Base-by-base conservation (phyloP, 2,113 vertebrate genomes). In the Ammodytes dubius region DNA sequence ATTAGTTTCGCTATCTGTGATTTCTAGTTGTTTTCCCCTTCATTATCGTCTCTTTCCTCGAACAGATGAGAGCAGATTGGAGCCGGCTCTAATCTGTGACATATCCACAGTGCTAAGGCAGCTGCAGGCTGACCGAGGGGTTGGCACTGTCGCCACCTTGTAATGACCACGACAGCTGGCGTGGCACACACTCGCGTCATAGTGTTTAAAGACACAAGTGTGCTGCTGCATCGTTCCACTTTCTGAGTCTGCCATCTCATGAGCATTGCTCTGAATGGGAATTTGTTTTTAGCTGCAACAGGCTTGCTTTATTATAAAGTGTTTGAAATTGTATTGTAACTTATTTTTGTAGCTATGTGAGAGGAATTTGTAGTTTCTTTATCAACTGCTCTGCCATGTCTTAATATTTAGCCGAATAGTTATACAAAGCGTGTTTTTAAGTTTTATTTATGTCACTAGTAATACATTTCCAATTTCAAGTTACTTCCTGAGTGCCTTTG, bases 1-100 rank as follows among this genome's bases (percentile, higher is more conserved):
- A 92, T 90, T 91, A 88, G 72, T 88, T 43, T 59, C 8, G 61
- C 73, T 53, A 46, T 88, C 84, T 81, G 82, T 77, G 68, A 89
- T 84, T 27, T 74, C 74, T 52, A 61, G 78, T 57, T 71, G 80
- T 88, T 74, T 82, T 79, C 85, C 72, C 78, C 74, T 79, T 80
- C 86, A 84, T 91, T 81, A 77, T 64, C 81, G 63, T 85, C 80
- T 65, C 65, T 91, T 86, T 91, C 86, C 89, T 88, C 70, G 61
- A 87, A 79, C 84, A 81, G 87, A 91, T 93, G 88, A 79, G 76
- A 56, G 84, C 88, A 89, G 90, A 93, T 92, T 92, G 87, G 67
- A 70, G 52, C 39, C 74, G 59, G 77, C 82, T 78, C 89, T 91
- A 94, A 93, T 94, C 91, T 88, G 81, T 77, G 82, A 82, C 70